Base-by-base conservation (phyloP, 2,888 invertebrate genomes). In the Lucinisca nassula region DNA sequence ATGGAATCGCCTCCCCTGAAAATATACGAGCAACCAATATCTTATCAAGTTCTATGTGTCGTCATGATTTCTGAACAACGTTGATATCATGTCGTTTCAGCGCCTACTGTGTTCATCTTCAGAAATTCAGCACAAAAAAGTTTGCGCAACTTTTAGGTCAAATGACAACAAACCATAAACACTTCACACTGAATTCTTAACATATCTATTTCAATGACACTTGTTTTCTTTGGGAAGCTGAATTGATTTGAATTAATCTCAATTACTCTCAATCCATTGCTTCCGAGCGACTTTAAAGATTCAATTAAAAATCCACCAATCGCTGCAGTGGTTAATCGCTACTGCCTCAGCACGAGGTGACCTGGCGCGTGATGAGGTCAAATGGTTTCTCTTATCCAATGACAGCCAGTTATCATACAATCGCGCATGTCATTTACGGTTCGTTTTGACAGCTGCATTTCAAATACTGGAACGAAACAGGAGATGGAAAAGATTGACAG, bases 161-260 rank as follows among this genome's bases (percentile, higher is more conserved):
- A 35, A 67, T 35, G 14, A 67, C 35, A 35, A 67, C 30, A 61
- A 27, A 30, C 61, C 35, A 35, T 35, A 32, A 67, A 8, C 35
- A 12, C 67, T 35, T 35, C 17, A 12, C 35, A 35, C 24, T 35
- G 35, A 67, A 67, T 67, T 67, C 35, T 67, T 67, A 14, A 10
- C 67, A 67, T 67, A 82, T 79, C 85, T 82, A 82, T 85, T 88
- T 83, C 84, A 79, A 77, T 77, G 88, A 67, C 70, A 45, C 86
- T 84, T 89, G 89, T 89, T 89, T 84, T 82, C 85, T 84, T 82
- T 75, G 30, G 74, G 51, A 58, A 79, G 77, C 67, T 55, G 79
- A 79, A 38, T 79, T 79, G 55, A 79, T 77, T 58, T 51, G 79
- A 86, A 91, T 92, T 90, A 85, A 92, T 92, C 91, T 87, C 89